These are phyloP conservation scores for Alviniconcha strummeri DNA, from an alignment of 2,888 invertebrate species.

Conservation along the genomic window DNA sequence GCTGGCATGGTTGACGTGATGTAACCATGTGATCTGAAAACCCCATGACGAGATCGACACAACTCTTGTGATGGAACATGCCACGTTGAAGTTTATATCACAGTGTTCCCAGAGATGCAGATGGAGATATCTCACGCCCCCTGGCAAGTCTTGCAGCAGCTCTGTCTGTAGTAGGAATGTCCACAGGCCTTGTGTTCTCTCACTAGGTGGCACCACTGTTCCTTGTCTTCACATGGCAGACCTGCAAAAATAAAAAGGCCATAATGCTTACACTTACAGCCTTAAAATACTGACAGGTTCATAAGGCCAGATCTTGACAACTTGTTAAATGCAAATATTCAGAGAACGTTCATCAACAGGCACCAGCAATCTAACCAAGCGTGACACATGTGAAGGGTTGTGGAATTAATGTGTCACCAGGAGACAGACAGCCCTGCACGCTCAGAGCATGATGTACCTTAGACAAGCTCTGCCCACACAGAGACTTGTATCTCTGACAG, in stretches of 20 bases:
- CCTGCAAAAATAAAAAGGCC: constrained; percentile 26
- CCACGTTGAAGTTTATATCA: no score
- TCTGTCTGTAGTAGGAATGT: constrained; percentile 53
- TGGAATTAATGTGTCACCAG: not conserved
- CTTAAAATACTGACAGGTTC: not conserved
- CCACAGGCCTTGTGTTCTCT: constrained; percentile 54
- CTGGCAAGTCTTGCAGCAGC: constrained; percentile 56
- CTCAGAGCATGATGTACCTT: no score
- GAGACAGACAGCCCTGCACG: not conserved
- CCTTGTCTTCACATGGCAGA: constrained; percentile 50
- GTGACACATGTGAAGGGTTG: not conserved
- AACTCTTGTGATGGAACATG: no score
- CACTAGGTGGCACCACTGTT: constrained; percentile 57
- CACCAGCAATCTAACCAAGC: not conserved
- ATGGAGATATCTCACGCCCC: not conserved
- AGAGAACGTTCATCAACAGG: not conserved
- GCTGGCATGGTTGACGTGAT: no score
- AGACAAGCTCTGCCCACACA: not conserved
- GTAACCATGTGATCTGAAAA: no score
- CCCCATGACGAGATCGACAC: no score
- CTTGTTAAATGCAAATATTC: not conserved
- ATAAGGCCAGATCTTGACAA: not conserved
- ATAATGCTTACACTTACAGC: not conserved
- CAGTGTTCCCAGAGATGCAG: no score
- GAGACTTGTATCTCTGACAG: no score